Evolutionary conservation across 2,113 vertebrate species (phyloP).

Genomic region (Coreoperca whiteheadi): DNA sequence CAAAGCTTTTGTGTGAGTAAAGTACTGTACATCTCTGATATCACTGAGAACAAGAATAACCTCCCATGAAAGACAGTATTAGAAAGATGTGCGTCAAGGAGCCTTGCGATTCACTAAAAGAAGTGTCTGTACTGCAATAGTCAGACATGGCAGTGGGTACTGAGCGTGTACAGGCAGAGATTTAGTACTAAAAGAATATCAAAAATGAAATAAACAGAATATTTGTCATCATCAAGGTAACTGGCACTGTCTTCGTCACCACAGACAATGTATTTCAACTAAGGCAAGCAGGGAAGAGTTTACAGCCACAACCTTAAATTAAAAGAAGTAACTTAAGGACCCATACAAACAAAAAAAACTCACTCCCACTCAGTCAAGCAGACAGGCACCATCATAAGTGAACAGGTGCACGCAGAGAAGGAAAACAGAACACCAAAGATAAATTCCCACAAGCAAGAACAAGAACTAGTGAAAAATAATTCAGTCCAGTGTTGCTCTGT

Average conservation of each 20-base stretch:
- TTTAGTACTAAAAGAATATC: not conserved
- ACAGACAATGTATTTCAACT: not conserved
- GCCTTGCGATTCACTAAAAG: not conserved
- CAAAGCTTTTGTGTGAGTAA: slow-evolving; percentile 3
- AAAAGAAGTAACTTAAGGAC: not conserved
- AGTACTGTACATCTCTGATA: no score
- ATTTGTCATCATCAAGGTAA: not conserved
- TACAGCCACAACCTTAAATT: slow-evolving; percentile 1
- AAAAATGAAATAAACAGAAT: not conserved
- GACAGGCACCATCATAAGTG: not conserved
- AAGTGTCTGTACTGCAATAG: not conserved
- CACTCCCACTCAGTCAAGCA: slow-evolving; percentile 6
- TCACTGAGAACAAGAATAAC: not conserved
- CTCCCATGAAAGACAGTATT: not conserved
- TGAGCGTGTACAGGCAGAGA: not conserved
- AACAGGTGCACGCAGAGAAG: not conserved
- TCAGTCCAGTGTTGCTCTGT: slow-evolving; percentile 3
- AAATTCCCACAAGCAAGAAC: slow-evolving; percentile 4
- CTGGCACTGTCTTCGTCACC: not conserved
- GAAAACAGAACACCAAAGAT: not conserved
- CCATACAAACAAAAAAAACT: slow-evolving; percentile 4
- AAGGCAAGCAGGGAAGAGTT: not conserved
- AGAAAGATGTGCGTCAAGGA: not conserved
- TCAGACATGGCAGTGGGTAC: not conserved
- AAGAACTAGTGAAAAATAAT: slow-evolving; percentile 23